Evolutionary conservation across 2,888 invertebrate species (phyloP), one percentile per base, ranked within the genome.

Genomic region (Galeopsomyia nigrocyanea): DNA sequence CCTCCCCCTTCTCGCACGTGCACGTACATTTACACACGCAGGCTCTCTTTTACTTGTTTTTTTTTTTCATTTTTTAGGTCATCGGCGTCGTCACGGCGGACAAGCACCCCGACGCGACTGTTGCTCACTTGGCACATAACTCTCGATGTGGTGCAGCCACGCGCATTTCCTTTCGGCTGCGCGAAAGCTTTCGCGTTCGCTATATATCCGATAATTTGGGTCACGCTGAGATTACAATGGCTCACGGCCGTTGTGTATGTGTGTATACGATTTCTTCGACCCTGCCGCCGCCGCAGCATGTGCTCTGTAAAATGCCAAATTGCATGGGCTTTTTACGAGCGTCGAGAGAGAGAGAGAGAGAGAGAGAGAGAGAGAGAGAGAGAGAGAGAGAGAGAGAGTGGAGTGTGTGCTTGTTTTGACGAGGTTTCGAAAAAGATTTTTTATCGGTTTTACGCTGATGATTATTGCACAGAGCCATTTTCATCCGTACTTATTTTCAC

Each of bases 101-200:
- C 80, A 78, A 78, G 80, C 80, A 81, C 79, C 81, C 79, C 77
- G 76, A n/a, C n/a, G n/a, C n/a, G n/a, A 75, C 64, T 71, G 74
- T 76, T 21, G 46, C 63, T 47, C 55, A 55, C 78, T 77, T 70
- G 77, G 79, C 80, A 80, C 77, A 80, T 79, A 77, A 75, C 77
- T 71, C 74, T 26, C 68, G 56, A 6, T 68, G 21, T 67, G 71
- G 39, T 5, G 39, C 39, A 39, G 13, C 39, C 68, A 73, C 67
- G 67, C 73, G 76, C 50, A 47, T 64, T 65, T 39, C 39, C 39
- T 39, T 10, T 55, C n/a, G n/a, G 19, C 47, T n/a, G 16, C 16
- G 50, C 62, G 39, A 10, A 21, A 47, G 21, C 39, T 39, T 17
- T n/a, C 31, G 7, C 51, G 5, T 53, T 21, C 10, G 2, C 46